Conservation (phyloP, 2,113 vertebrate genomes). For the Colius striatus region DNA sequence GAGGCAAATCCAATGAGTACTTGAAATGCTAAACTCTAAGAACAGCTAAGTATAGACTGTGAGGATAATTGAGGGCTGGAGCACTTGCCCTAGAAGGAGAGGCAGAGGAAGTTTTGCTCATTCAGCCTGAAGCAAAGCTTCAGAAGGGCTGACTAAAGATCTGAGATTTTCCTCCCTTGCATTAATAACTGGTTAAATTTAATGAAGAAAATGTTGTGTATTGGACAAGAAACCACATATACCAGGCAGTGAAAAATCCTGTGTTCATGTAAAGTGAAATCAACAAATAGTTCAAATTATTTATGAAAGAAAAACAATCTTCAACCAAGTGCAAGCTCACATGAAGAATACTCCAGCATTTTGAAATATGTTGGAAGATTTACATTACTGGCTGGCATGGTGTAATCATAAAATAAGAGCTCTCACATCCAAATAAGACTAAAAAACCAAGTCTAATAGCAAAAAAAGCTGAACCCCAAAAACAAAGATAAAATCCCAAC, state of each 20-base stretch:
- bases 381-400: background rate
- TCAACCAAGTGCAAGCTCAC: background rate
- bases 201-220: background rate
- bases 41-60: background rate
- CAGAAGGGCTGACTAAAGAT: background rate
- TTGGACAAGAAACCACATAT: background rate
- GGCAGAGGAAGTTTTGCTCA: background rate
- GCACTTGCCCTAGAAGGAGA: background rate
- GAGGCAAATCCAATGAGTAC: background rate
- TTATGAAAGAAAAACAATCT: background rate
- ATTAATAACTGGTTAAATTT: background rate
- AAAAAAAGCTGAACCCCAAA: background rate
- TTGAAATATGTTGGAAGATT: background rate
- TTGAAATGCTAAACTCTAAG: background rate
- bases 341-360: background rate
- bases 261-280: background rate
- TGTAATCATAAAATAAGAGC: background rate
- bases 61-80: background rate
- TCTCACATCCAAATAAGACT: background rate
- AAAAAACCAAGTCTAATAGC: background rate
- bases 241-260: background rate
- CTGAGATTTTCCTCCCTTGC: background rate
- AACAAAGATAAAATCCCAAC: background rate
- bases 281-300: background rate
- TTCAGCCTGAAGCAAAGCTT: background rate